phyloP scores from a whole-genome alignment of 2,113 vertebrate species.

The Rhodinocichla rosea region DNA sequence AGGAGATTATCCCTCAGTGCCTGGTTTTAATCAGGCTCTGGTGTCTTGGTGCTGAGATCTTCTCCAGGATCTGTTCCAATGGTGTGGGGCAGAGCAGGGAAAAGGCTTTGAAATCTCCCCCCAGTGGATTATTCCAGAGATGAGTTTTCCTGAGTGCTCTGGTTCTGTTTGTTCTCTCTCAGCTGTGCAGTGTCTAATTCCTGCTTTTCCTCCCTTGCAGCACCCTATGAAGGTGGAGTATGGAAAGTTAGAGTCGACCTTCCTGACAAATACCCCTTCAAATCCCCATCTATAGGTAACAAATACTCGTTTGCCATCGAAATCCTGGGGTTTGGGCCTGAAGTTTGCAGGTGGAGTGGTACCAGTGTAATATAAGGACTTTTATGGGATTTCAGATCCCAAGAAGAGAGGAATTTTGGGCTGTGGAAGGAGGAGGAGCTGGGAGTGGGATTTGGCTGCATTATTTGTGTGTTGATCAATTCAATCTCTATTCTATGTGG shows the following conservation, averaged over 20 bases:
- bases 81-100: not conserved
- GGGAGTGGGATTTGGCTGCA: not conserved
- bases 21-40: not conserved
- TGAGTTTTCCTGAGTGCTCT: not conserved
- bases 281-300: constrained; percentile 98
- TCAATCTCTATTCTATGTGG: not conserved
- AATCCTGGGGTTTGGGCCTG: rapidly evolving
- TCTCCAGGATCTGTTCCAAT: not conserved
- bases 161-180: not conserved
- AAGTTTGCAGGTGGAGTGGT: not conserved
- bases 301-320: not conserved
- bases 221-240: constrained; percentile 96
- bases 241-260: constrained; percentile 99
- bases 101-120: not conserved
- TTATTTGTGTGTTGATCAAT: not conserved
- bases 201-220: constrained; percentile 67
- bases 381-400: rapidly evolving
- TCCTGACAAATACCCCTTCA: constrained; percentile 99
- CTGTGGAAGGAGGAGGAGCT: not conserved
- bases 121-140: not conserved
- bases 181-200: not conserved
- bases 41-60: not conserved
- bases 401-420: too few relatives aligned
- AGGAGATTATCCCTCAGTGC: not conserved
- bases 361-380: rapidly evolving